Evolutionary conservation across 2,113 vertebrate genomes (phyloP).

Genomic region (Rynchops niger): DNA sequence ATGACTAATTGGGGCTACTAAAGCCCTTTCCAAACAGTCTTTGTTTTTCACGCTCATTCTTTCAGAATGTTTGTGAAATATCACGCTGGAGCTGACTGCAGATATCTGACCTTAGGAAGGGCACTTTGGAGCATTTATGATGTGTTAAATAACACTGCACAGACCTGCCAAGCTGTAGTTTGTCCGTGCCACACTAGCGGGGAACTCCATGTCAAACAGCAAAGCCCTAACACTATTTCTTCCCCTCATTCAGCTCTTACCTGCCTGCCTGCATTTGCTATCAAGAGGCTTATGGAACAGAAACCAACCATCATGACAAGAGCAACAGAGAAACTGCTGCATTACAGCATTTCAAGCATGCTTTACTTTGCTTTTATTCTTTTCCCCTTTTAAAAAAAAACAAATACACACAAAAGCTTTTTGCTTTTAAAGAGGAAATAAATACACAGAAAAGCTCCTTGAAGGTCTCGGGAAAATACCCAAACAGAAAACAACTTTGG

Average conservation of each 20-base stretch:
- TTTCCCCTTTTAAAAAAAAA: not conserved
- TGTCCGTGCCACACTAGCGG: not conserved
- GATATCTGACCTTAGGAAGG: constrained; percentile 23
- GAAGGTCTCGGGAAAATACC: not conserved
- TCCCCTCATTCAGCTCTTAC: not conserved
- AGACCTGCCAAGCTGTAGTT: not conserved
- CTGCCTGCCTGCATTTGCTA: not conserved
- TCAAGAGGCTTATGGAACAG: not conserved
- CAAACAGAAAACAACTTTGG: not conserved
- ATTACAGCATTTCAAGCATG: not conserved
- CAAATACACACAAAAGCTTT: not conserved
- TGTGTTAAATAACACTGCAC: not conserved
- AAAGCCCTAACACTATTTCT: not conserved
- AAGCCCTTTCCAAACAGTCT: not conserved
- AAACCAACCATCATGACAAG: not conserved
- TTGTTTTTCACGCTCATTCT: not conserved
- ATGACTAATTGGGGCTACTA: not conserved
- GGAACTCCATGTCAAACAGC: not conserved
- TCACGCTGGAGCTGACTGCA: not conserved
- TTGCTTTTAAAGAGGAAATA: not conserved
- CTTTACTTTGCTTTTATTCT: not conserved
- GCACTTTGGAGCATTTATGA: not conserved
- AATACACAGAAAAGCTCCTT: not conserved
- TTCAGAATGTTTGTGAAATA: not conserved
- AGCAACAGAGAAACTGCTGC: not conserved